Conservation (phyloP, 2,797 vertebrate genomes). For the Podarcis lilfordi region DNA sequence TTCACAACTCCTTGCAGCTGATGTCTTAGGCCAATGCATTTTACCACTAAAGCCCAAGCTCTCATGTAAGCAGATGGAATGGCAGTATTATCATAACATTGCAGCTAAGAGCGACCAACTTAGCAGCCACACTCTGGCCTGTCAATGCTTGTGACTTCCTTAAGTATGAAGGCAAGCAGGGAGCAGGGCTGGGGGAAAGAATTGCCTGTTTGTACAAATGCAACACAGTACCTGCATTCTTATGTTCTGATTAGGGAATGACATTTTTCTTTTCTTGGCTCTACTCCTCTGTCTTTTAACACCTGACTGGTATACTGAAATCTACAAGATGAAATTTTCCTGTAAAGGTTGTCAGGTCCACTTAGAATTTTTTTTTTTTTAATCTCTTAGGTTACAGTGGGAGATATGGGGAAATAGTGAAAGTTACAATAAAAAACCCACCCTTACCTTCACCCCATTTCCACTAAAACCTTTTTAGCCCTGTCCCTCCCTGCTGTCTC, state of each 20-base stretch:
- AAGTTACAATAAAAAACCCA: neutral
- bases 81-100: neutral
- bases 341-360: neutral
- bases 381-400: too few relatives aligned
- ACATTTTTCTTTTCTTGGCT: neutral
- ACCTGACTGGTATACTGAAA: neutral
- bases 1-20: too few relatives aligned
- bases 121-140: neutral
- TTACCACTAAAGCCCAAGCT: neutral
- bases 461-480: too few relatives aligned
- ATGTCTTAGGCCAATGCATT: neutral
- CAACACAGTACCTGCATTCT: neutral
- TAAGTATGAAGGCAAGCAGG: neutral
- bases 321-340: neutral
- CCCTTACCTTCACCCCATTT: neutral
- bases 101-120: neutral
- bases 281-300: neutral
- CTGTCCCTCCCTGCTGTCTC: neutral
- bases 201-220: neutral
- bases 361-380: neutral
- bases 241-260: neutral
- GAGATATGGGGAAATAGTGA: neutral
- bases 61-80: neutral
- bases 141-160: neutral
- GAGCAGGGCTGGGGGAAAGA: neutral